Percentiles rank a stretch among this genome's conserved stretches.
phyloP scores from a whole-genome alignment of 2,888 invertebrate genomes.

The Danaus chrysippus region DNA sequence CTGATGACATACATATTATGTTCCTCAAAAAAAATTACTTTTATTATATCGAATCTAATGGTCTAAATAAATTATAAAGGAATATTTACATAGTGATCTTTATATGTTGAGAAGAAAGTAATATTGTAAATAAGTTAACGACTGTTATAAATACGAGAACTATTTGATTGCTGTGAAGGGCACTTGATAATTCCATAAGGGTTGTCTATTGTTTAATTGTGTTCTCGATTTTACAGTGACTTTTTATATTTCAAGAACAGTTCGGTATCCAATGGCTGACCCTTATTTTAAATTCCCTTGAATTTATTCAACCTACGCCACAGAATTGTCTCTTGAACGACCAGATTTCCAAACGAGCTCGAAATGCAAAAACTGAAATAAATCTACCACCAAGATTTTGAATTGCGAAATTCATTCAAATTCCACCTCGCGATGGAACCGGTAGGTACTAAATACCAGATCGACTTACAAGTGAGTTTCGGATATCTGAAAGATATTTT shows the following conservation, averaged over 20 bases:
- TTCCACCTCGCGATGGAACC: conserved; percentile 48
- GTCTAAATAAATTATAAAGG: no score
- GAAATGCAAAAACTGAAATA: conserved; percentile 67
- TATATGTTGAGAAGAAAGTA: no score
- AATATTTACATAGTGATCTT: no score
- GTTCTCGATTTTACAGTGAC: background rate
- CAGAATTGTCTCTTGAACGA: conserved; percentile 37
- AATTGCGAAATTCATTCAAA: conserved; percentile 56
- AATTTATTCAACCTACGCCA: conserved; percentile 49
- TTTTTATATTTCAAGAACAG: background rate
- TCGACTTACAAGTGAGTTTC: conserved; percentile 20
- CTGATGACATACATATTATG: no score
- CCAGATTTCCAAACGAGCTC: conserved; percentile 46
- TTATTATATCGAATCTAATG: no score
- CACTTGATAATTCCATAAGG: background rate
- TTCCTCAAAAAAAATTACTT: no score
- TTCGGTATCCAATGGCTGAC: conserved; percentile 13
- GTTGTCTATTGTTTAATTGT: background rate
- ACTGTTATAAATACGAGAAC: no score
- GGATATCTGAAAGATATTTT: background rate
- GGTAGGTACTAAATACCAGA: conserved; percentile 15
- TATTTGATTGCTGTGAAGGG: no score
- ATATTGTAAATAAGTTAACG: no score
- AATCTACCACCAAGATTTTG: conserved; percentile 58
- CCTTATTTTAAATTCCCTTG: conserved; percentile 32